These are phyloP conservation scores for Ashinkailepas kermadecensis DNA, from an alignment of 2,888 invertebrate genomes.

Conservation along the genomic window DNA sequence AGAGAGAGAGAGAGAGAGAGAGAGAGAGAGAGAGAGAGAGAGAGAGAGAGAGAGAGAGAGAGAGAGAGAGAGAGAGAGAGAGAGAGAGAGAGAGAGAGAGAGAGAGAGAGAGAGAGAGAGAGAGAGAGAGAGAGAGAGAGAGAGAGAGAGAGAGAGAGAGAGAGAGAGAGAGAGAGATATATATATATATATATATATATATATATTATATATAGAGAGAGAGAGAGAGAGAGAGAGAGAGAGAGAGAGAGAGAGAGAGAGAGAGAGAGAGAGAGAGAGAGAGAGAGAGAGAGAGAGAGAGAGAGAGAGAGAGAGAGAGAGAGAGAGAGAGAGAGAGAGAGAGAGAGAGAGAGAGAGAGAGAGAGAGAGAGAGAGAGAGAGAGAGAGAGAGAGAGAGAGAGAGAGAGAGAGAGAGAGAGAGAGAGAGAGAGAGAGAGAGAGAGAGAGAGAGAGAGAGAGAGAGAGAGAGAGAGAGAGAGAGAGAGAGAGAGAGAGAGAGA, in stretches of 20 bases:
- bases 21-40: too few relatives aligned
- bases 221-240: constrained; percentile 1
- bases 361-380: constrained; percentile 19
- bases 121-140: too few relatives aligned
- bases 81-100: too few relatives aligned
- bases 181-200: too few relatives aligned
- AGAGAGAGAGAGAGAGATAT: too few relatives aligned
- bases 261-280: constrained; percentile 21
- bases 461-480: constrained; percentile 23
- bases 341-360: constrained; percentile 23
- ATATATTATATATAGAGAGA: too few relatives aligned
- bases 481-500: constrained; percentile 23
- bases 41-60: too few relatives aligned
- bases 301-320: constrained; percentile 16
- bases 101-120: too few relatives aligned
- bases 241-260: constrained; percentile 21
- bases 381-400: constrained; percentile 23
- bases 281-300: constrained; percentile 21
- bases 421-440: constrained; percentile 17
- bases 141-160: too few relatives aligned
- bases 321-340: constrained; percentile 6
- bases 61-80: too few relatives aligned
- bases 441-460: constrained; percentile 20
- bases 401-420: constrained; percentile 23
- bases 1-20: too few relatives aligned